These are phyloP conservation scores for Pantherophis vulpinus DNA, from an alignment of 2,797 vertebrate genomes.

Conservation along the genomic window DNA sequence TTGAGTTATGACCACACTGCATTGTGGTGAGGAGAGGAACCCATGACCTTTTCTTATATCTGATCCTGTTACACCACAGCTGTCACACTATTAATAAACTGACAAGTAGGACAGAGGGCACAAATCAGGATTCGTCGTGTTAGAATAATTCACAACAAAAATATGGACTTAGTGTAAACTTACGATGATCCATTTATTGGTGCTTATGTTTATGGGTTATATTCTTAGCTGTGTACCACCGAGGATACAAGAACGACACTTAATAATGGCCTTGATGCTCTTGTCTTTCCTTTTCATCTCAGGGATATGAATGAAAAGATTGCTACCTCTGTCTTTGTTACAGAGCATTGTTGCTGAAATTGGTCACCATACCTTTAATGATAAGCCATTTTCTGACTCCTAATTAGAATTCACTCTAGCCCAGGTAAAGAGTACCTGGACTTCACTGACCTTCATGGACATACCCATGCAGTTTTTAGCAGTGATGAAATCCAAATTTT, in stretches of 20 bases:
- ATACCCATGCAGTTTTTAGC: background rate
- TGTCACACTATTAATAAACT: slow-evolving; percentile 70
- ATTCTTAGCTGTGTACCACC: slow-evolving; percentile 10
- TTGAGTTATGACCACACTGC: slow-evolving; percentile 35
- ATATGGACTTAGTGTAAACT: slow-evolving; percentile 25
- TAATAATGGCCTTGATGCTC: background rate
- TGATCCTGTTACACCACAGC: slow-evolving; percentile 56
- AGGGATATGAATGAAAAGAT: background rate
- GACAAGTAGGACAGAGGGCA: slow-evolving; percentile 34
- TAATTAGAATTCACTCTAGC: background rate
- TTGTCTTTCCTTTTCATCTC: background rate
- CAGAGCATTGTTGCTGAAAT: background rate
- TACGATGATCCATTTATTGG: slow-evolving; percentile 35
- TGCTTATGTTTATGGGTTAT: slow-evolving; percentile 18
- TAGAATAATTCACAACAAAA: slow-evolving; percentile 44
- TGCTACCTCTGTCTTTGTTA: background rate
- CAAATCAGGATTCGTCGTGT: slow-evolving; percentile 39
- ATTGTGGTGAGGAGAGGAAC: slow-evolving; percentile 15
- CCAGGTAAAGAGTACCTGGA: background rate
- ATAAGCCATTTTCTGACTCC: background rate
- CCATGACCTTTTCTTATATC: slow-evolving; percentile 71
- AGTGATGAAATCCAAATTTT: no score
- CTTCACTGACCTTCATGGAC: background rate
- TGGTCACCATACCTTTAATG: background rate
- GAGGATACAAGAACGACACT: slow-evolving; percentile 28